These are phyloP conservation scores for Muntiacus reevesi DNA, from an alignment of 2,113 vertebrate genomes.

Conservation along the genomic window DNA sequence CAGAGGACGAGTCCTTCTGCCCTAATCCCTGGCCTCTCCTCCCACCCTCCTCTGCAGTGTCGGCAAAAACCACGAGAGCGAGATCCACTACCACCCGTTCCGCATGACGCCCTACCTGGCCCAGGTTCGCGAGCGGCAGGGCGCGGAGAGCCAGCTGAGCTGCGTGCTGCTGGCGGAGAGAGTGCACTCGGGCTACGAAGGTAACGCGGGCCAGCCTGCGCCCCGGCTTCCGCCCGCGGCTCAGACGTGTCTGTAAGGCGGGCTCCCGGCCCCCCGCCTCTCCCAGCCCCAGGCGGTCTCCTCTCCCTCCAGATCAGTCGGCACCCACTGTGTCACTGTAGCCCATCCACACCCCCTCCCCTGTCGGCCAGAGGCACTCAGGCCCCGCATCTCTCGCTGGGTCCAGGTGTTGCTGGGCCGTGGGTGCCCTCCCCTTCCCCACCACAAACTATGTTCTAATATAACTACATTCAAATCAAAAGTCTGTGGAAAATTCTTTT, in stretches of 20 bases:
- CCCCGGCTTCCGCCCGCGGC: fast-evolving
- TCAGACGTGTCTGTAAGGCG: fast-evolving
- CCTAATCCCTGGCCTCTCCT: fast-evolving
- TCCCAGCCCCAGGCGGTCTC: background rate
- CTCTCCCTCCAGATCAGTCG: background rate
- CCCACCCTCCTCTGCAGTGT: constrained; percentile 75
- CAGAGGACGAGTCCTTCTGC: fast-evolving
- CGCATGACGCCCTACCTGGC: constrained; percentile 95
- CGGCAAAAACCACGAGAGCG: constrained; percentile 81
- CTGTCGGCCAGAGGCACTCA: fast-evolving
- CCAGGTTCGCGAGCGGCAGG: constrained; percentile 86
- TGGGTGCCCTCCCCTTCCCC: background rate
- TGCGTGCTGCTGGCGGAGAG: constrained; percentile 95
- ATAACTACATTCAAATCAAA: background rate
- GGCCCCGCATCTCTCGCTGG: fast-evolving
- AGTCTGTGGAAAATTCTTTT: background rate
- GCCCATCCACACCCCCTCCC: background rate
- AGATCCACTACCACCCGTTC: constrained; percentile 90
- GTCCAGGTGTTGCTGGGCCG: fast-evolving
- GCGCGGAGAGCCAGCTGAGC: constrained; percentile 89
- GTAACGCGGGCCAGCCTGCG: constrained; percentile 74
- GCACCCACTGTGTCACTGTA: too few species aligned
- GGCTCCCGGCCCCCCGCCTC: background rate
- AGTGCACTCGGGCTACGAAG: constrained; percentile 97
- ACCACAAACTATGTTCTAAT: background rate